Conservation (phyloP, 1,140 invertebrate genomes). For the Eumeta japonica region DNA sequence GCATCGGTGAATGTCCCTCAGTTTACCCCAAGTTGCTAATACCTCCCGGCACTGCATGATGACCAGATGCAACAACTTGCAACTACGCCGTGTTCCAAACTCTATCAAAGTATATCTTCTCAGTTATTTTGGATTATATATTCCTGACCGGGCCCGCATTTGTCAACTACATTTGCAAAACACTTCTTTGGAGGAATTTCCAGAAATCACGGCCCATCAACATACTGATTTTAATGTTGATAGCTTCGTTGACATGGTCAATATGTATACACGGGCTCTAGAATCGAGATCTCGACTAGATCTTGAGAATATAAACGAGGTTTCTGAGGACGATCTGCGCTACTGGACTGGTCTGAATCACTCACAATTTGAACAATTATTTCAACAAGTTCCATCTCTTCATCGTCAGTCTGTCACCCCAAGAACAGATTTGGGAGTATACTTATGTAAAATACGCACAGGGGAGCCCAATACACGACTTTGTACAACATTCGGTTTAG, state of each 20-base stretch:
- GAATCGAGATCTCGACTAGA: background rate
- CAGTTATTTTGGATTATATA: too few relatives aligned
- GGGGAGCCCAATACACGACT: slow-evolving; percentile 3
- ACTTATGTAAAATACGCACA: background rate
- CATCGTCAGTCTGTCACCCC: background rate
- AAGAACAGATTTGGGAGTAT: background rate
- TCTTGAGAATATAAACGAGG: slow-evolving; percentile 3
- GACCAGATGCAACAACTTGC: too few relatives aligned
- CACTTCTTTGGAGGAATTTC: too few relatives aligned
- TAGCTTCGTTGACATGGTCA: slow-evolving; percentile 3
- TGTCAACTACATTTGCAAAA: too few relatives aligned
- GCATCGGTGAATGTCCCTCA: too few relatives aligned
- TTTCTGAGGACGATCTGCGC: slow-evolving; percentile 1
- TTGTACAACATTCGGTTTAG: background rate
- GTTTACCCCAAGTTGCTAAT: background rate
- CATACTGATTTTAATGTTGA: slow-evolving; percentile 3
- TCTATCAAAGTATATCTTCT: too few relatives aligned
- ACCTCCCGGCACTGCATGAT: too few relatives aligned
- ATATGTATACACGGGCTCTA: background rate
- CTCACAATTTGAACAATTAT: background rate
- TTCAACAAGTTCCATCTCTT: slow-evolving; percentile 1
- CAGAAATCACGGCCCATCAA: too few relatives aligned
- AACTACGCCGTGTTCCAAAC: background rate
- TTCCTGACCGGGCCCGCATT: too few relatives aligned
- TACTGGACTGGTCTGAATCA: slow-evolving; percentile 1